These are phyloP conservation scores for Shargacucullia verbasci DNA, from an alignment of 2,888 invertebrate species.

Conservation along the genomic window DNA sequence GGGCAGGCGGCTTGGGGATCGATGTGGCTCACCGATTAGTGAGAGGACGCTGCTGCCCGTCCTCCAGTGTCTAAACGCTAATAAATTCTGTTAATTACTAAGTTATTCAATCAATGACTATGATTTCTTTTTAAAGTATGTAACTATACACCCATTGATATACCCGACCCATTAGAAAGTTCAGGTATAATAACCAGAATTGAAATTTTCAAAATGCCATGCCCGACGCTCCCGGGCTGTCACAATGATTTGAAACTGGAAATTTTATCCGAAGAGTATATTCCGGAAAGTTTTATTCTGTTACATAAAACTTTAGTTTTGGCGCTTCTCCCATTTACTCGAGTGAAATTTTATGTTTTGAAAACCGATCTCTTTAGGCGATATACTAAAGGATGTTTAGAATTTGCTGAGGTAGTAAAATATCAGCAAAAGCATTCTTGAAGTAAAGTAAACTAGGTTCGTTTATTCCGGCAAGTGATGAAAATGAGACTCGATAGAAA, in stretches of 20 bases:
- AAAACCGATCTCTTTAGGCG: constrained; percentile 45
- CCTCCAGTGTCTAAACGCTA: no score
- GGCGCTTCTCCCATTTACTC: constrained; percentile 54
- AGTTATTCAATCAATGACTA: no score
- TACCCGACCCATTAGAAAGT: constrained; percentile 34
- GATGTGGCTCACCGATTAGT: no score
- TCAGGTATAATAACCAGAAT: constrained; percentile 35
- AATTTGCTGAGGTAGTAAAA: constrained; percentile 28
- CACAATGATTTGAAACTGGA: constrained; percentile 59
- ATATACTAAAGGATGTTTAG: constrained; percentile 29
- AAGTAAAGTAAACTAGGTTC: constrained; percentile 2
- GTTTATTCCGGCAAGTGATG: no score
- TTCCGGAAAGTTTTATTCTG: constrained; percentile 57
- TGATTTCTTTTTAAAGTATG: neutral
- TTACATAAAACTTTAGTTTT: constrained; percentile 57
- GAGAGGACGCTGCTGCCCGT: no score
- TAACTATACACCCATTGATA: constrained; percentile 15
- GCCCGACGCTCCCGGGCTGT: constrained; percentile 39
- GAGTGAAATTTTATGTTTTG: constrained; percentile 62
- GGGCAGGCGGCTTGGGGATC: no score
- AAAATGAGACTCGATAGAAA: no score
- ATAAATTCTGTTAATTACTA: no score
- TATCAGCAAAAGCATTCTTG: constrained; percentile 3
- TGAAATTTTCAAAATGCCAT: constrained; percentile 46
- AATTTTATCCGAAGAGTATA: constrained; percentile 56